A percentile compares a stretch with the other conserved stretches of the same genome.
Evolutionary conservation across 2,888 invertebrate species (phyloP).

Genomic region (Leptarthrus brevirostris): DNA sequence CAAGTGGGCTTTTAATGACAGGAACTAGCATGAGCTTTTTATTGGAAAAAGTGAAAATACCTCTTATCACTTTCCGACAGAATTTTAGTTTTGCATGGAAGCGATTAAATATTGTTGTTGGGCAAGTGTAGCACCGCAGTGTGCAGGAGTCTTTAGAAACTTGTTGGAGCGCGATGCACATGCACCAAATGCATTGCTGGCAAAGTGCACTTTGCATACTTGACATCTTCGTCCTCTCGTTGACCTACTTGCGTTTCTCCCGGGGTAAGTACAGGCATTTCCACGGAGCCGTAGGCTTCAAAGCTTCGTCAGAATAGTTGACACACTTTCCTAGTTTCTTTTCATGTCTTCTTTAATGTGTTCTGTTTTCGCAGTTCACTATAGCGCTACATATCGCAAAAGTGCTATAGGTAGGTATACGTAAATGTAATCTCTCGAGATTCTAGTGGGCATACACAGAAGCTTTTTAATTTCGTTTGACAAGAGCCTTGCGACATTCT

Average conservation of each 20-base stretch:
- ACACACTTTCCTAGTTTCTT: constrained; percentile 15
- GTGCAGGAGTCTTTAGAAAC: too few species aligned
- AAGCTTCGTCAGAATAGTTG: neutral
- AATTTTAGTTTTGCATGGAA: neutral
- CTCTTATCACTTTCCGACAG: constrained; percentile 10
- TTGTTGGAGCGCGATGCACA: neutral
- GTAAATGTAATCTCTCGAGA: too few species aligned
- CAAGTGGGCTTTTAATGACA: neutral
- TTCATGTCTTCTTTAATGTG: neutral
- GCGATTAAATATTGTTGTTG: constrained; percentile 13
- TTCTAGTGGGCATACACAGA: too few species aligned
- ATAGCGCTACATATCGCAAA: too few species aligned
- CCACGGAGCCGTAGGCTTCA: neutral
- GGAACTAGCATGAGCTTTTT: neutral
- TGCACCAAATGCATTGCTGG: neutral
- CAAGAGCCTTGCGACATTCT: too few species aligned
- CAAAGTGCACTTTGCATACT: constrained; percentile 8
- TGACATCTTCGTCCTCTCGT: constrained; percentile 32
- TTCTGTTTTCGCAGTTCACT: too few species aligned
- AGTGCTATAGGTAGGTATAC: too few species aligned
- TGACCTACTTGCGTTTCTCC: constrained; percentile 12
- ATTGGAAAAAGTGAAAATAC: constrained; percentile 23
- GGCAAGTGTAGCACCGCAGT: too few species aligned
- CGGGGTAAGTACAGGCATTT: neutral
- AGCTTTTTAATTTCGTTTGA: too few species aligned